Conservation (phyloP, 2,113 vertebrate species). For the Condylura cristata region DNA sequence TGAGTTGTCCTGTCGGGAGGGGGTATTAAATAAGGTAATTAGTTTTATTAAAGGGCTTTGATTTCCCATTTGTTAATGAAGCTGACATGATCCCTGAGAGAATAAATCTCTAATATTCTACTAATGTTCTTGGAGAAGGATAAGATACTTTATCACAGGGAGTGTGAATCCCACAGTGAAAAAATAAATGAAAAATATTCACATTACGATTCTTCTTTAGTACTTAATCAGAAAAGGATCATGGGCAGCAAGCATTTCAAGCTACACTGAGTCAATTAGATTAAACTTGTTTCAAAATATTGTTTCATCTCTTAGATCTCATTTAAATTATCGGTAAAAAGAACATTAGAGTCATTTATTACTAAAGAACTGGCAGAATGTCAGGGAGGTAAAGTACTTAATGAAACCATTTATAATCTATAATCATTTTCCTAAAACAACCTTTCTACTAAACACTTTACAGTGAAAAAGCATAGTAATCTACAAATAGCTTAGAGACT, state of each 20-base stretch:
- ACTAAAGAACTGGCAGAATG: slow-evolving; percentile 40
- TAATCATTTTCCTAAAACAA: slow-evolving; percentile 60
- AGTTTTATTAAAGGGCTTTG: slow-evolving; percentile 74
- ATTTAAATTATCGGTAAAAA: slow-evolving; percentile 61
- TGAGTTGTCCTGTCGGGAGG: not conserved
- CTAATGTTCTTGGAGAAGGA: slow-evolving; percentile 72
- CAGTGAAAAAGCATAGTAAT: not conserved
- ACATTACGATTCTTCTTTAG: slow-evolving; percentile 1
- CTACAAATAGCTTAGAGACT: slow-evolving; percentile 52
- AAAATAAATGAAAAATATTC: slow-evolving; percentile 51
- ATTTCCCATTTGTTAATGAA: slow-evolving; percentile 78
- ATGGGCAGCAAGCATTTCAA: not conserved
- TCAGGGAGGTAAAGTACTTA: slow-evolving; percentile 68
- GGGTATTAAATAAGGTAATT: slow-evolving; percentile 39
- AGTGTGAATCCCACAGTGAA: slow-evolving; percentile 38
- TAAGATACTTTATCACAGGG: slow-evolving; percentile 31
- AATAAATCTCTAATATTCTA: slow-evolving; percentile 75
- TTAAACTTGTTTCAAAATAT: slow-evolving; percentile 62
- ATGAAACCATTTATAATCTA: slow-evolving; percentile 70
- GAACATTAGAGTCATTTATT: slow-evolving; percentile 70
- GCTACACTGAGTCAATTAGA: slow-evolving; percentile 26
- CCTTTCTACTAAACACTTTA: slow-evolving; percentile 35
- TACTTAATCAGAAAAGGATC: not conserved
- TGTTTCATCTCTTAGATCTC: slow-evolving; percentile 38
- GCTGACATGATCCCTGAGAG: slow-evolving; percentile 64